A percentile compares a stretch with the other conserved stretches of the same genome.
Conservation (phyloP, 2,113 vertebrate species). For the Tyrannus savana region DNA sequence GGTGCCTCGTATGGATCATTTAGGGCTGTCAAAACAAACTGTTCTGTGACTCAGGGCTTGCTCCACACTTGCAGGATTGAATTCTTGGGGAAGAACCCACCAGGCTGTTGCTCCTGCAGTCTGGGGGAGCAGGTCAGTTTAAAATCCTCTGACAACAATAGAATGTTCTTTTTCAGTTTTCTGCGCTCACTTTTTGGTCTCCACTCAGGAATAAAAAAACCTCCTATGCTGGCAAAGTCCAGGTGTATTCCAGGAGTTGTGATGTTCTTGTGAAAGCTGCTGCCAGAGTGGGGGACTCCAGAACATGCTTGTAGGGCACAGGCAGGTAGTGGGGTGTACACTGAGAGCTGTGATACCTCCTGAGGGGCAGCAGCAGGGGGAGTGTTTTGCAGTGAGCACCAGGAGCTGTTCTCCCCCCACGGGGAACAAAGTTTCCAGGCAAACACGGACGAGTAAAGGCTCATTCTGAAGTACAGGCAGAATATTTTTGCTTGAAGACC, state of each 20-base stretch:
- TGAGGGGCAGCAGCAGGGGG: neutral
- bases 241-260: neutral
- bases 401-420: neutral
- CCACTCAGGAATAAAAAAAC: neutral
- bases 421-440: neutral
- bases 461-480: neutral
- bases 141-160: neutral
- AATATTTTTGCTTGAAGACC: neutral
- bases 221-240: neutral
- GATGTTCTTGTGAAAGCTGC: neutral
- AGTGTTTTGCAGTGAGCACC: neutral
- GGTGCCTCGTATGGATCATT: conserved; percentile 57
- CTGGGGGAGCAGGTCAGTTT: neutral
- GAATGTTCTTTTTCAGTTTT: neutral
- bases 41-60: conserved; percentile 10
- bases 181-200: neutral
- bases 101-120: neutral
- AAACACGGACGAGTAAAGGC: neutral
- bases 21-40: conserved; percentile 55
- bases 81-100: neutral
- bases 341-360: neutral
- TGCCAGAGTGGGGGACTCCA: neutral
- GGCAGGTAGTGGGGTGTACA: neutral
- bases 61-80: neutral
- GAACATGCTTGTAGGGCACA: neutral